Base-by-base conservation (phyloP, 2,888 invertebrate genomes). In the Aplocera efformata region DNA sequence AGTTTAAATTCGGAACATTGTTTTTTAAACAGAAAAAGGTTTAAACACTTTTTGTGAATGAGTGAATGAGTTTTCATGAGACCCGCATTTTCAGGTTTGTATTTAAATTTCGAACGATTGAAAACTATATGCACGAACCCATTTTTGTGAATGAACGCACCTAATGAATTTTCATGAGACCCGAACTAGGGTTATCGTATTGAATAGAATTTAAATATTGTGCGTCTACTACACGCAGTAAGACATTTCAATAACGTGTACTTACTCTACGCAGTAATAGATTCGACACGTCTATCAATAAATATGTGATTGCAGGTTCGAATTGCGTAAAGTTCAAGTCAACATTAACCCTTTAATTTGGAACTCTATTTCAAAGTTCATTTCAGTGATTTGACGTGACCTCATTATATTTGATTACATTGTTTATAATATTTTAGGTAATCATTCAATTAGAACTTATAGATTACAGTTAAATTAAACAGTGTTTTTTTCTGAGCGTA, bases 61-160 rank as follows among this genome's bases (percentile, higher is more conserved):
- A 64, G 72, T 72, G 70, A 66, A 72, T 70, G 65, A 67, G 61
- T 66, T 71, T 67, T 67, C 59, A 63, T 70, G 76, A 77, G 76
- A 63, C 65, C 60, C 53, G 56, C 58, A 61, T 56, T 56, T 52
- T 60, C 67, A 79, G 79, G 79, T 79, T 67, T 70, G 80, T 73
- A 52, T 37, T 42, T 28, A 32, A 35, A 40, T 72, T 68, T 58
- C 56, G 43, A 59, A 58, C 58, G 51, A 30, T 17, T 17, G 3
- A 17, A 17, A 3, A 17, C 13, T 22, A 22, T 6, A 2, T 22
- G 6, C 7, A 5, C n/a, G 6, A 20, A 20, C 20, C 6, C 20
- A n/a, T 22, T 22, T 22, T 22, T 7, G 22, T 22, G 7, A 22
- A 22, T 22, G 20, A 20, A 6, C 4, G 6, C 6, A 20, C 6